Percentiles rank a stretch among this genome's conserved stretches.
Conservation (phyloP, 2,113 vertebrate genomes). For the Cairina moschata region DNA sequence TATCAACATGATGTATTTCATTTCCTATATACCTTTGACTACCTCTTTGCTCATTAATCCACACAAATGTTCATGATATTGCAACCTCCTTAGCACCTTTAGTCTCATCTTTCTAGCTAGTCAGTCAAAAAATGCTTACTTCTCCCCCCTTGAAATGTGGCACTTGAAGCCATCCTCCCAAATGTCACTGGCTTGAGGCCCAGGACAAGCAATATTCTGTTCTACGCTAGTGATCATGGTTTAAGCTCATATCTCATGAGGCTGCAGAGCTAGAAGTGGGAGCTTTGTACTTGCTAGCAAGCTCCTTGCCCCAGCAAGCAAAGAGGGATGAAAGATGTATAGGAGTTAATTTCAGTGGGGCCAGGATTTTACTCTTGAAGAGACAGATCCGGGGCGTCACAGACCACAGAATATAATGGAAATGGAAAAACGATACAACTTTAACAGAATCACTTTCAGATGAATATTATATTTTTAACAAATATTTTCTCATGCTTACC, state of each 20-base stretch:
- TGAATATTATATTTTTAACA: background rate
- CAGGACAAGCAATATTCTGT: constrained; percentile 46
- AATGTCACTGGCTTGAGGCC: constrained; percentile 56
- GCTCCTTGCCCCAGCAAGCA: background rate
- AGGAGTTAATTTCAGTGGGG: background rate
- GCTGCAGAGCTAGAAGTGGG: background rate
- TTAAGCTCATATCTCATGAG: constrained; percentile 16
- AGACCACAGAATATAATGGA: background rate
- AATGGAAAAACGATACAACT: background rate
- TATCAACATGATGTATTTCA: background rate
- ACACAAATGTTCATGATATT: background rate
- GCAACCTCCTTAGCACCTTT: background rate
- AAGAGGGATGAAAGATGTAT: background rate
- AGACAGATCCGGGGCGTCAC: background rate
- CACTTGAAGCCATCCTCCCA: background rate
- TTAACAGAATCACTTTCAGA: background rate
- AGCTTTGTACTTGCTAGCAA: background rate
- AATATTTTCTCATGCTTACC: background rate
- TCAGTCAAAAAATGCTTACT: background rate
- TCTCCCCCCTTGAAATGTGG: background rate
- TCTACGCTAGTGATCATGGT: background rate
- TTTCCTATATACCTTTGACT: constrained; percentile 3
- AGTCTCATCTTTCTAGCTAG: background rate
- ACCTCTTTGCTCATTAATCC: constrained; percentile 4
- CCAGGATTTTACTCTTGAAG: background rate